phyloP scores from a whole-genome alignment of 2,113 vertebrate genomes.

The Perognathus longimembris region DNA sequence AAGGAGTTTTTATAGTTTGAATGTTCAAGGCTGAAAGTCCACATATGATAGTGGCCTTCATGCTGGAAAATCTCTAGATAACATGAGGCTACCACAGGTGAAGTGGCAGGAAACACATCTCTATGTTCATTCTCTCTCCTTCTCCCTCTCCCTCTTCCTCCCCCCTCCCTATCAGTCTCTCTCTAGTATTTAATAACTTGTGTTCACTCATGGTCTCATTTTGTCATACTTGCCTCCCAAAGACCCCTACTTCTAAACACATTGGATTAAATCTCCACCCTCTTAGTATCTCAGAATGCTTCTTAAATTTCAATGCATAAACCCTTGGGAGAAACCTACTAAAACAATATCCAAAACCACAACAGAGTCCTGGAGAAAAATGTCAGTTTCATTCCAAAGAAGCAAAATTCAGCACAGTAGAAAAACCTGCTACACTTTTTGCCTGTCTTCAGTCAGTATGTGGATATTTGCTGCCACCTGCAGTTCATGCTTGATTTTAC shows the following conservation, averaged over 20 bases:
- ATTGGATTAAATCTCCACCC: not conserved
- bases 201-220: not conserved
- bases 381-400: not conserved
- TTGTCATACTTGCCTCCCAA: not conserved
- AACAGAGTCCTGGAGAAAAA: not conserved
- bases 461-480: constrained; percentile 88
- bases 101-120: too few relatives aligned
- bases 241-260: not conserved
- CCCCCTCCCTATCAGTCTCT: not conserved
- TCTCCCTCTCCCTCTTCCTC: too few relatives aligned
- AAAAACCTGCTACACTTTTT: not conserved
- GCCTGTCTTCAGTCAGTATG: not conserved
- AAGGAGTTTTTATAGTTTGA: not conserved
- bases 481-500: constrained; percentile 79
- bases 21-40: not conserved
- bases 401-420: not conserved
- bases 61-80: not conserved
- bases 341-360: not conserved
- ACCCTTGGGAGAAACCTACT: too few relatives aligned
- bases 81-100: not conserved
- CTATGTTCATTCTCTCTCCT: not conserved
- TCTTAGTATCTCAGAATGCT: not conserved
- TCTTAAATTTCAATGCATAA: not conserved
- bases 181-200: not conserved
- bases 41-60: not conserved